Conservation (phyloP, 2,113 vertebrate genomes). For the Phylloscopus whistleri region DNA sequence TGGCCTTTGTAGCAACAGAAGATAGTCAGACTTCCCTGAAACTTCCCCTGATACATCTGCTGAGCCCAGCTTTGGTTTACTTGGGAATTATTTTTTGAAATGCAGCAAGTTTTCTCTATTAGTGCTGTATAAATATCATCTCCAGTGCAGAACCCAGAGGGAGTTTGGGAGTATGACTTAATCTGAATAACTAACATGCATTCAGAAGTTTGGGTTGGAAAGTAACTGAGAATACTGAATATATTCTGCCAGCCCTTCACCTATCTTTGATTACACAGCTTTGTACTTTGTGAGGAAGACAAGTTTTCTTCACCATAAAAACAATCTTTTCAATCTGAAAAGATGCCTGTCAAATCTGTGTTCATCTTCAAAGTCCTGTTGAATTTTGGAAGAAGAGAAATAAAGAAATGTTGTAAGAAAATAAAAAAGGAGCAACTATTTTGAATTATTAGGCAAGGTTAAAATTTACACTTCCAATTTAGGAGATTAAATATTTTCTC, state of each 20-base stretch:
- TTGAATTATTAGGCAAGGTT: not conserved
- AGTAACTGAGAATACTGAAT: constrained; percentile 5
- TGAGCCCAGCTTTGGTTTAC: constrained; percentile 12
- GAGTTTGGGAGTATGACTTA: constrained; percentile 36
- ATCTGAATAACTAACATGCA: constrained; percentile 43
- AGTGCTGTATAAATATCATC: constrained; percentile 42
- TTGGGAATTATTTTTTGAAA: constrained; percentile 44
- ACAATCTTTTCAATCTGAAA: not conserved
- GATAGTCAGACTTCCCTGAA: not conserved
- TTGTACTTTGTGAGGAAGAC: not conserved
- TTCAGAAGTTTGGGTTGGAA: constrained; percentile 40
- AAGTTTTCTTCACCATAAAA: not conserved
- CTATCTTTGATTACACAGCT: not conserved
- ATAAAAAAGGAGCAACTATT: not conserved
- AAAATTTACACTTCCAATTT: constrained; percentile 8
- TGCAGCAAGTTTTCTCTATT: constrained; percentile 29
- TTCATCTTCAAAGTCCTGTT: not conserved
- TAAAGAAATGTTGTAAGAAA: not conserved
- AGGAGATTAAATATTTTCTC: not conserved
- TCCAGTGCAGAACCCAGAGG: constrained; percentile 25
- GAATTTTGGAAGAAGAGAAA: not conserved
- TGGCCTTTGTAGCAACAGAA: not conserved
- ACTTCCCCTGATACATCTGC: not conserved
- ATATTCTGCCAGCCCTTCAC: not conserved
- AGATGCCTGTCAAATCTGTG: not conserved